Evolutionary conservation across 2,888 invertebrate genomes (phyloP).

Genomic region (Gandaritis pyraliata): DNA sequence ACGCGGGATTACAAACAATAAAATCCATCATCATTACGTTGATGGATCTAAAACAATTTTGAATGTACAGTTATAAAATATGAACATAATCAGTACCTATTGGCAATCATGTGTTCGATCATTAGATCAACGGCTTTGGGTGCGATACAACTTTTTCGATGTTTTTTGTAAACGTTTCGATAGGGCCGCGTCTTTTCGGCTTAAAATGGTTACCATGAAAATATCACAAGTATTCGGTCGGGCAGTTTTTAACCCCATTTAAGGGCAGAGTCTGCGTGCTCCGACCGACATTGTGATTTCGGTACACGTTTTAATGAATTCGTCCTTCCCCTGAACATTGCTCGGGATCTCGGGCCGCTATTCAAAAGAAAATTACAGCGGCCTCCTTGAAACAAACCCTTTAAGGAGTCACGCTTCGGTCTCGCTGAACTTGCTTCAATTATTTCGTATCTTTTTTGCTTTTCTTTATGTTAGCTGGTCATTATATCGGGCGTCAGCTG

Average conservation of each 20-base stretch:
- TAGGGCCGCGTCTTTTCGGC: neutral
- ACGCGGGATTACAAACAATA: slow-evolving; percentile 73
- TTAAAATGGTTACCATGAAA: slow-evolving; percentile 22
- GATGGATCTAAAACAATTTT: slow-evolving; percentile 75
- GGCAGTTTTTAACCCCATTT: slow-evolving; percentile 64
- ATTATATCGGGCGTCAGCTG: slow-evolving; percentile 80
- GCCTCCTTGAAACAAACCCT: slow-evolving; percentile 77
- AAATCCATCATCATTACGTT: slow-evolving; percentile 70
- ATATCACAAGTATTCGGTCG: slow-evolving; percentile 45
- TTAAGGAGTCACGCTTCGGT: slow-evolving; percentile 77
- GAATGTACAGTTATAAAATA: slow-evolving; percentile 69
- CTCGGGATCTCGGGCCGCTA: slow-evolving; percentile 70
- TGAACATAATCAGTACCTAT: slow-evolving; percentile 51
- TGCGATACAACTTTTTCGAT: neutral
- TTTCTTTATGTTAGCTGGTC: slow-evolving; percentile 68
- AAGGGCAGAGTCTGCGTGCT: slow-evolving; percentile 61
- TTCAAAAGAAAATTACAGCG: slow-evolving; percentile 80
- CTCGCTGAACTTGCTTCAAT: slow-evolving; percentile 78
- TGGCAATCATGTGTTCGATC: slow-evolving; percentile 51
- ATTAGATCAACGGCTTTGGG: slow-evolving; percentile 20
- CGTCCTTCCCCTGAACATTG: slow-evolving; percentile 70
- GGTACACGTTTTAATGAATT: slow-evolving; percentile 78
- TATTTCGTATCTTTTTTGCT: slow-evolving; percentile 72
- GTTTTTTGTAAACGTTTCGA: slow-evolving; percentile 24
- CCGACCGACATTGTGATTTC: slow-evolving; percentile 72